phyloP scores from a whole-genome alignment of 2,797 vertebrate genomes.

The Acrossocheilus wenchowensis region DNA sequence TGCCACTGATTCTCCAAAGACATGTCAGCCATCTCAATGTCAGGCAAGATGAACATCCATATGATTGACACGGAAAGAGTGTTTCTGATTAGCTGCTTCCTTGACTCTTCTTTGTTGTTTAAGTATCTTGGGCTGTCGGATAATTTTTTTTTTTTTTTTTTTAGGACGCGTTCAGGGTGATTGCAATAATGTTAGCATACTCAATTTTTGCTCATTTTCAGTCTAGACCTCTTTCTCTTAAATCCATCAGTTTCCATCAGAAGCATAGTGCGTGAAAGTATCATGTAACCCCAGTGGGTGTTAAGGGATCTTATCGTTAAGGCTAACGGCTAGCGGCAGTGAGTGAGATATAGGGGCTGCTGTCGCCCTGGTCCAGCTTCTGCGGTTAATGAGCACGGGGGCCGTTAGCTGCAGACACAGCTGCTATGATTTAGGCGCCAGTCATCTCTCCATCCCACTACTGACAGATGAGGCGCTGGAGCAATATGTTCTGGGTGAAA shows the following conservation, averaged over 20 bases:
- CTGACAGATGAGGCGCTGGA: constrained; percentile 46
- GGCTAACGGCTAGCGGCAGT: constrained; percentile 30
- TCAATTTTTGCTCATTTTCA: background rate
- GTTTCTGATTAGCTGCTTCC: constrained; percentile 1
- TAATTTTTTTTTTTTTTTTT: background rate
- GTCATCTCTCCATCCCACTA: constrained; percentile 41
- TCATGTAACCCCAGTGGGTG: constrained; percentile 48
- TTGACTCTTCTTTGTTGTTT: background rate
- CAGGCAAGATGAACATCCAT: background rate
- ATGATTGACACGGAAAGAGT: constrained; percentile 1
- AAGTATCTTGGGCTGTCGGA: no score
- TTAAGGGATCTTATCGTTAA: constrained; percentile 39
- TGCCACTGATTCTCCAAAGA: background rate
- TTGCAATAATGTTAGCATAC: background rate
- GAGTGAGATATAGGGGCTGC: constrained; percentile 55
- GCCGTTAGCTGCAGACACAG: constrained; percentile 51
- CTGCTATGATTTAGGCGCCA: constrained; percentile 60
- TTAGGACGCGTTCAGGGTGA: background rate
- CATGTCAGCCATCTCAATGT: background rate
- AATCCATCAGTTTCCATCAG: background rate
- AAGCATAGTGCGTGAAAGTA: constrained; percentile 38
- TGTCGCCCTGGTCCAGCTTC: constrained; percentile 37
- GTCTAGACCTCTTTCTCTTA: constrained; percentile 33
- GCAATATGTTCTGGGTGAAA: constrained; percentile 58
- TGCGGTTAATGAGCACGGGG: constrained; percentile 48